Percentiles rank a stretch among this genome's conserved stretches.
These are phyloP conservation scores for Aphaenogaster floridana DNA, from an alignment of 1,140 invertebrate species.

Conservation along the genomic window DNA sequence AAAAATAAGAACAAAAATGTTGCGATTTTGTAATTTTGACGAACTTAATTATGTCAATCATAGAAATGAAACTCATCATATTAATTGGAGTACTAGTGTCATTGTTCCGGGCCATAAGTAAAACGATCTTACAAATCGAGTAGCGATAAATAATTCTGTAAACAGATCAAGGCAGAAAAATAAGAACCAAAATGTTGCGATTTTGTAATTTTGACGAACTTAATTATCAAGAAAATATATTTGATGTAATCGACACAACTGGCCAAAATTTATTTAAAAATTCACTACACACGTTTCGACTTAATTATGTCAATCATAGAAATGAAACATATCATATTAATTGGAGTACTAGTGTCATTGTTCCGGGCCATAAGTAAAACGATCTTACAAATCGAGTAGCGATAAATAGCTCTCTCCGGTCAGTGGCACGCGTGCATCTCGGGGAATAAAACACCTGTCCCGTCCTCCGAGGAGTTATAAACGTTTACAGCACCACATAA, in stretches of 20 bases:
- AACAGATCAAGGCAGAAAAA: not conserved
- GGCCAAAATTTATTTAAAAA: too few species aligned
- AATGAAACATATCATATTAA: not conserved
- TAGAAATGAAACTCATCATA: not conserved
- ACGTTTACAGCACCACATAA: conserved; percentile 84
- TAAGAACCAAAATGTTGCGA: not conserved
- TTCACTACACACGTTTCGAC: not conserved
- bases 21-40: not conserved
- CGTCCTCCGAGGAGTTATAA: conserved; percentile 77
- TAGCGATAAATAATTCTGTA: not conserved
- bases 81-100: not conserved
- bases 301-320: not conserved
- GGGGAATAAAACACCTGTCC: conserved; percentile 79
- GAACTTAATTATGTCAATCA: not conserved
- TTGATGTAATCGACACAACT: too few species aligned
- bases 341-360: not conserved
- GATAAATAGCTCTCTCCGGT: conserved; percentile 67
- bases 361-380: not conserved
- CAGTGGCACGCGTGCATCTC: conserved; percentile 67
- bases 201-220: not conserved
- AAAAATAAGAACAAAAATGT: not conserved
- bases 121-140: conserved; percentile 25
- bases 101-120: not conserved
- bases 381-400: conserved; percentile 15
- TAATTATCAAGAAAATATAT: not conserved